These are phyloP conservation scores for Ctenicera cuprea DNA, from an alignment of 2,888 invertebrate species.

Conservation along the genomic window DNA sequence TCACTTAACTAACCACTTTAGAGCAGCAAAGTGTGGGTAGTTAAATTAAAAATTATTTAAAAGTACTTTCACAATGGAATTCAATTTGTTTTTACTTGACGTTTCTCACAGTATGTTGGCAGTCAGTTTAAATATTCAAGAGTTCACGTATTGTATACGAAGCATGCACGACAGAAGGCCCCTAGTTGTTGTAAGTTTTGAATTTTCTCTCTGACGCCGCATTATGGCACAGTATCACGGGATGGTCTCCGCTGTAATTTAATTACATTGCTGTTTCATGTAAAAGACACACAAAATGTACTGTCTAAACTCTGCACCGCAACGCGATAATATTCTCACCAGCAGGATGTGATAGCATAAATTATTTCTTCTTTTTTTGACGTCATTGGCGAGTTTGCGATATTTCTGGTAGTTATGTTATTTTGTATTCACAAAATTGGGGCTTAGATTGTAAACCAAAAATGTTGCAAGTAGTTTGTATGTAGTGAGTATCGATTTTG, in stretches of 20 bases:
- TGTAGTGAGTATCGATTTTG: too few relatives aligned
- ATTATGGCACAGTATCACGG: slow-evolving; percentile 16
- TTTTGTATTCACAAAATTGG: too few relatives aligned
- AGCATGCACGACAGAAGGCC: slow-evolving; percentile 4
- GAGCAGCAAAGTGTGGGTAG: too few relatives aligned
- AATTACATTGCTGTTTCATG: slow-evolving; percentile 7
- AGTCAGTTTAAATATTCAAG: slow-evolving; percentile 11
- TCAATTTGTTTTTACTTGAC: neutral
- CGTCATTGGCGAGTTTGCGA: too few relatives aligned
- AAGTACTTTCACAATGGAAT: neutral
- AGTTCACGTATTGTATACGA: slow-evolving; percentile 12
- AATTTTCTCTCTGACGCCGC: slow-evolving; percentile 14
- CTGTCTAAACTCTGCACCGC: neutral
- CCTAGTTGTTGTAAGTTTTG: slow-evolving; percentile 12
- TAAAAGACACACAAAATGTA: slow-evolving; percentile 7
- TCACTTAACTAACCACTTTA: too few relatives aligned
- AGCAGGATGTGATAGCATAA: neutral
- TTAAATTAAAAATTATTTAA: too few relatives aligned
- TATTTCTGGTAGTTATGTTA: too few relatives aligned
- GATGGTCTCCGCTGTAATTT: slow-evolving; percentile 13
- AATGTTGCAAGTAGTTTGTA: too few relatives aligned
- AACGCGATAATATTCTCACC: neutral
- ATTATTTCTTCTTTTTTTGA: too few relatives aligned
- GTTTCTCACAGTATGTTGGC: slow-evolving; percentile 1
- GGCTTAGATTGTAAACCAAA: too few relatives aligned